Percentiles rank a stretch among this genome's conserved stretches.
Evolutionary conservation across 2,797 vertebrate genomes (phyloP).

Genomic region (Erethizon dorsatum): DNA sequence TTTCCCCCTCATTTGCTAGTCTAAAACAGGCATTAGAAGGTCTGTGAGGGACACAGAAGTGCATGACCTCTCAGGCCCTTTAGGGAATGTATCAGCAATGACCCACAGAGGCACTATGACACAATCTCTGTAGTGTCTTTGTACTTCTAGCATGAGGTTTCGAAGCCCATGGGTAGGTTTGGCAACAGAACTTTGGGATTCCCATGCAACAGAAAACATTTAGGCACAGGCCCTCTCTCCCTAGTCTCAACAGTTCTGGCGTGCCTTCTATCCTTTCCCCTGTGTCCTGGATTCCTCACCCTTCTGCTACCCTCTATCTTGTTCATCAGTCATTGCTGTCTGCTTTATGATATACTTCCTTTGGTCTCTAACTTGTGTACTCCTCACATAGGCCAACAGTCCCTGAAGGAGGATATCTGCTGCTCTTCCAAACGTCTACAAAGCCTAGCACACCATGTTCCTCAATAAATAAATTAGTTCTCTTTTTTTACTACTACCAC

Average conservation of each 20-base stretch:
- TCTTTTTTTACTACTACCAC: not conserved
- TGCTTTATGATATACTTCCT: not conserved
- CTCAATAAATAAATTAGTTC: not conserved
- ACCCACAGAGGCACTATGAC: not conserved
- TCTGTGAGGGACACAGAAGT: not conserved
- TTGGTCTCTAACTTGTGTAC: not conserved
- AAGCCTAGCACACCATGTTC: not conserved
- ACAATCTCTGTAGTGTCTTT: not conserved
- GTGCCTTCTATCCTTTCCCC: not conserved
- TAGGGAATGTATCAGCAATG: no score
- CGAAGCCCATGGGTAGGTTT: not conserved
- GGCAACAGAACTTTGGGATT: not conserved
- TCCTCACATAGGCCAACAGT: not conserved
- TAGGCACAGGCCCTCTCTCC: not conserved
- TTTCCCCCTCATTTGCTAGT: not conserved
- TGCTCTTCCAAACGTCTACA: no score
- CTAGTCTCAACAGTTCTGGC: not conserved
- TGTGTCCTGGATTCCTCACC: not conserved
- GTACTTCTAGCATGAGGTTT: not conserved
- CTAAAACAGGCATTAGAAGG: not conserved
- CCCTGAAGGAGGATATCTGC: rapidly evolving
- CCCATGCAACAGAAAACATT: not conserved
- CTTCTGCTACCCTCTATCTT: not conserved
- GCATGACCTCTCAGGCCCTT: no score
- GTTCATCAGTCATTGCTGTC: no score